phyloP scores from a whole-genome alignment of 2,113 vertebrate species.

The Dicerorhinus sumatrensis region DNA sequence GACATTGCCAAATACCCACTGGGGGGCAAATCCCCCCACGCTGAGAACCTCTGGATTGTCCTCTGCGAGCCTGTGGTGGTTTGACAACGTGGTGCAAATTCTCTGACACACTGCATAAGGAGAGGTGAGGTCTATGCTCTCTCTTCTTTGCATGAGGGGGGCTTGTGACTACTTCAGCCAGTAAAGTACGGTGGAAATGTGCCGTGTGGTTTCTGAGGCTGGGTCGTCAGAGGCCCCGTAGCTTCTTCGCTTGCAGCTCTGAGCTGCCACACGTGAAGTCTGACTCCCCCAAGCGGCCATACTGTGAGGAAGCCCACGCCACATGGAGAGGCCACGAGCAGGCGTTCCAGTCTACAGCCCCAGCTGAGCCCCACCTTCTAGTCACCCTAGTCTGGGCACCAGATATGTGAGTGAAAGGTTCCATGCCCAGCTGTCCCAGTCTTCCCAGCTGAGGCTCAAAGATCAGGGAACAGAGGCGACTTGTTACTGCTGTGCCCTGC shows the following conservation, averaged over 20 bases:
- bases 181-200: accelerated
- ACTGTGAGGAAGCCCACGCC: background rate
- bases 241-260: too few relatives aligned
- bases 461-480: accelerated
- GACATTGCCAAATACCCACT: background rate
- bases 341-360: accelerated
- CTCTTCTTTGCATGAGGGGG: background rate
- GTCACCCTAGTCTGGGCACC: background rate
- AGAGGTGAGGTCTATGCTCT: too few relatives aligned
- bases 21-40: background rate
- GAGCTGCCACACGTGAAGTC: accelerated
- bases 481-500: accelerated
- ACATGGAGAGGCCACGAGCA: accelerated
- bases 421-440: accelerated
- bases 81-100: accelerated
- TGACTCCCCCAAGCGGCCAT: accelerated
- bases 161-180: accelerated
- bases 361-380: accelerated
- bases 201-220: accelerated
- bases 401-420: background rate
- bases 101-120: accelerated
- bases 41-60: accelerated
- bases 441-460: background rate
- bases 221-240: accelerated
- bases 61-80: accelerated